Evolutionary conservation across 2,113 vertebrate genomes (phyloP), one percentile per base, ranked within the genome.

Genomic region (Piprites chloris): DNA sequence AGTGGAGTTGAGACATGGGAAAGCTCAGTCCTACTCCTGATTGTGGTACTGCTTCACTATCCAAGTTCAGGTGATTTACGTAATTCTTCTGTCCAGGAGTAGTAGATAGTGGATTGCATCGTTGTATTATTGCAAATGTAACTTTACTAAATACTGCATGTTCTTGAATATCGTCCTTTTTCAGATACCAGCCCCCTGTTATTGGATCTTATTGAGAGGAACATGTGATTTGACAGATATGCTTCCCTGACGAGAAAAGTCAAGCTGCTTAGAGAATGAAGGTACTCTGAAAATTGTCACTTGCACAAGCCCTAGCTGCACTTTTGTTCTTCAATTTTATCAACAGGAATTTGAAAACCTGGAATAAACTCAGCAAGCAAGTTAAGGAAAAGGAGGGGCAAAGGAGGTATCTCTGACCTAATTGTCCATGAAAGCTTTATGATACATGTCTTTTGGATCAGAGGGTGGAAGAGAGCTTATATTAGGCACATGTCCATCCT

Each of bases 181-280:
- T 86, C 71, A 62, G 63, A 17, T 74, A 62, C 62, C 68, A 77
- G 55, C 50, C 47, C 33, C 63, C 63, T 90, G 63, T 86, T 94
- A 74, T 5, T 47, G 69, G 67, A 77, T 83, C 63, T 86, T 56
- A 44, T 33, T 59, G 80, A 90, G 73, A 85, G 32, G 49, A 91
- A 41, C 44, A 21, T 63, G 32, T 55, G 49, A 44, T 81, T 89
- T 87, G 89, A 72, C 87, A 85, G 73, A 52, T 68, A 92, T 0
- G 1, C 32, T 79, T 95, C 58, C 74, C 84, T 73, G 84, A 78
- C 0, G 0, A 66, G 89, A 87, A 68, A 65, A 95, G 87, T 91
- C 94, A 95, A 75, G 91, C 89, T 95, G 95, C 94, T 93, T 73
- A 80, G 69, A 89, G 66, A 96, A 93, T 92, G 58, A 92, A 94